These are phyloP conservation scores for Brachyistius frenatus DNA, from an alignment of 2,113 vertebrate species.

Conservation along the genomic window DNA sequence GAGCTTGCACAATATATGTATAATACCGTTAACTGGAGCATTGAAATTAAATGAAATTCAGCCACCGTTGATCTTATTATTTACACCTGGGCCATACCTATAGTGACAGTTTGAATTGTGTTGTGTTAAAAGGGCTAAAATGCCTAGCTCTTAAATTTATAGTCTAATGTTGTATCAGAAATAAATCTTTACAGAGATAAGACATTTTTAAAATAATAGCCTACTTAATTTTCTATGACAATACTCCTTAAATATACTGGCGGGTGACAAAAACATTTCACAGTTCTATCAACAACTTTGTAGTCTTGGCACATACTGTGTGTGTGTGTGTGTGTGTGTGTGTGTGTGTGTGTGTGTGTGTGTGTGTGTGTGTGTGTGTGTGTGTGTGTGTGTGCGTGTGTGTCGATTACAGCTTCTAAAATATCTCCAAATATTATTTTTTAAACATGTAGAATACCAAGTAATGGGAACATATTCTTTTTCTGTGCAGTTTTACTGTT, in stretches of 20 bases:
- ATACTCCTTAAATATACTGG: background rate
- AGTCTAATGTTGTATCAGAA: too few relatives aligned
- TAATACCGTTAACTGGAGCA: background rate
- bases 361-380: too few relatives aligned
- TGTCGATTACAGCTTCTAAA: slow-evolving; percentile 1
- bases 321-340: too few relatives aligned
- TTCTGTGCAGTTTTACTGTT: background rate
- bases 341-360: too few relatives aligned
- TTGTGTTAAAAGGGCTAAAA: too few relatives aligned
- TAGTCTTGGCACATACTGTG: background rate
- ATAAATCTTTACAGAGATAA: too few relatives aligned
- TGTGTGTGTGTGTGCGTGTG: background rate
- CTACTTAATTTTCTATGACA: background rate
- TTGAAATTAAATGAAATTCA: background rate
- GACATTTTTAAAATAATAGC: too few relatives aligned
- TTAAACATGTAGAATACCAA: background rate
- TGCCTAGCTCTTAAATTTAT: too few relatives aligned
- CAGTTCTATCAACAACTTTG: background rate
- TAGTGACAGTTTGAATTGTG: too few relatives aligned
- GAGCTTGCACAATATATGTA: background rate
- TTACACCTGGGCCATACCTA: background rate
- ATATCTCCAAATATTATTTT: background rate
- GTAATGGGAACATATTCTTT: background rate
- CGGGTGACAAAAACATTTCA: background rate
- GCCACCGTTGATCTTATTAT: background rate